A percentile compares a stretch with the other conserved stretches of the same genome.
These are phyloP conservation scores for Sakesphorus luctuosus DNA, from an alignment of 2,113 vertebrate genomes.

Conservation along the genomic window DNA sequence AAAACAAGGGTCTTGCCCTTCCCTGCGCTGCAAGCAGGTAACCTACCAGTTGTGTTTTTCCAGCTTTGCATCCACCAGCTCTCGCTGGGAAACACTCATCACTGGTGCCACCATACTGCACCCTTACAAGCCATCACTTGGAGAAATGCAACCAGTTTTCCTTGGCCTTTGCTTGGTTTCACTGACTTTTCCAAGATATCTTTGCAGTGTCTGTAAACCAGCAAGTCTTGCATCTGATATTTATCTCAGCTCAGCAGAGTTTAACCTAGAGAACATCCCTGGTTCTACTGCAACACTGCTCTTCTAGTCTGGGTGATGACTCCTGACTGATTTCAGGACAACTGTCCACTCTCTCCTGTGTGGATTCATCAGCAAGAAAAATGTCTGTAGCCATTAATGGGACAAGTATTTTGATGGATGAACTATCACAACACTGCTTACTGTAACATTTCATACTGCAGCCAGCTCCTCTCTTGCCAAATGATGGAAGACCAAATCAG, in stretches of 20 bases:
- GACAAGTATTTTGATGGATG: constrained; percentile 30
- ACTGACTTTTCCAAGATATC: constrained; percentile 10
- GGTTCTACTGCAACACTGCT: background rate
- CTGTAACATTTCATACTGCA: background rate
- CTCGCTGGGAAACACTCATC: background rate
- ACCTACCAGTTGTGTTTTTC: background rate
- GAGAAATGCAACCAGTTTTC: background rate
- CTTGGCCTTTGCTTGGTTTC: constrained; percentile 2
- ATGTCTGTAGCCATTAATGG: background rate
- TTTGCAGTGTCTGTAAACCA: background rate
- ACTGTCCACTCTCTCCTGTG: background rate
- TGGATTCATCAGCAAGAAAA: background rate
- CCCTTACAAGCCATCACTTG: background rate
- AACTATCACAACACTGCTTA: background rate
- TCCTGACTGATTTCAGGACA: background rate
- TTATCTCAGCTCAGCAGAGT: background rate
- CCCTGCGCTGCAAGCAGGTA: background rate
- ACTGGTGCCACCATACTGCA: background rate
- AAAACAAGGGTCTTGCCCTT: background rate
- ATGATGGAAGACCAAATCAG: background rate
- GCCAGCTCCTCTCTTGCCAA: background rate
- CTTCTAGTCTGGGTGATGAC: background rate
- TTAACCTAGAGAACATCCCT: background rate
- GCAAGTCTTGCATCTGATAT: background rate
- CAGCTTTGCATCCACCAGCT: background rate